Percentiles rank a stretch among this genome's conserved stretches.
Evolutionary conservation across 2,888 invertebrate genomes (phyloP).

Genomic region (Uloborus plumipes): DNA sequence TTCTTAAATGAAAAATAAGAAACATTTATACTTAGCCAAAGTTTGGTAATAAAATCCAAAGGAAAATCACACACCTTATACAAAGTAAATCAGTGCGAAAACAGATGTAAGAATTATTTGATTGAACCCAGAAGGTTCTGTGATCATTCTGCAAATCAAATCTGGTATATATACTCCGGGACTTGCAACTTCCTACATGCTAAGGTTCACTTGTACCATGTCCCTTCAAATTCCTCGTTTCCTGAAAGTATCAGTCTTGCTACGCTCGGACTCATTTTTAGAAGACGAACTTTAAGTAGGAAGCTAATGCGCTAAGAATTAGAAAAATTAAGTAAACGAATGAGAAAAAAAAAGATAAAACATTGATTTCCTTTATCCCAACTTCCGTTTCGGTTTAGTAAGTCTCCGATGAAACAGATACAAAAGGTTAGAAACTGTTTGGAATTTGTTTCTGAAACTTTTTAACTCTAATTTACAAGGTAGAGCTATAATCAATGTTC

Average conservation of each 20-base stretch:
- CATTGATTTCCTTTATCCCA: slow-evolving; percentile 50
- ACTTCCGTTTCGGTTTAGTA: slow-evolving; percentile 59
- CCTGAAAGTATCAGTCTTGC: slow-evolving; percentile 53
- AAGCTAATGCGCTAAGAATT: slow-evolving; percentile 34
- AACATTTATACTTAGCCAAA: slow-evolving; percentile 47
- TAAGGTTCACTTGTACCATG: slow-evolving; percentile 42
- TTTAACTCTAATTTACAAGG: no score
- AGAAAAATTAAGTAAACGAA: slow-evolving; percentile 58
- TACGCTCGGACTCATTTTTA: slow-evolving; percentile 39
- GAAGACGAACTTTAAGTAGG: slow-evolving; percentile 48
- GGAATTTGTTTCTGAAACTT: no score
- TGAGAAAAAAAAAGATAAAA: slow-evolving; percentile 7
- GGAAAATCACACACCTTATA: slow-evolving; percentile 45
- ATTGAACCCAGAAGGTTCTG: slow-evolving; percentile 54
- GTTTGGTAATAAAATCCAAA: slow-evolving; percentile 38
- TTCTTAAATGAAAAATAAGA: no score
- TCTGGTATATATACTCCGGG: slow-evolving; percentile 53
- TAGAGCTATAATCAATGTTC: no score
- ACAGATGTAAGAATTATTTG: slow-evolving; percentile 16
- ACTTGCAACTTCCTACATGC: slow-evolving; percentile 46
- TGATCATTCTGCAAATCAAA: slow-evolving; percentile 9
- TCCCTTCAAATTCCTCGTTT: slow-evolving; percentile 31
- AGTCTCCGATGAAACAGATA: slow-evolving; percentile 2
- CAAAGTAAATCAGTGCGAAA: slow-evolving; percentile 17
- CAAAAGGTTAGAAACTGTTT: no score